phyloP scores from a whole-genome alignment of 2,797 vertebrate species.

The Chelmon rostratus region DNA sequence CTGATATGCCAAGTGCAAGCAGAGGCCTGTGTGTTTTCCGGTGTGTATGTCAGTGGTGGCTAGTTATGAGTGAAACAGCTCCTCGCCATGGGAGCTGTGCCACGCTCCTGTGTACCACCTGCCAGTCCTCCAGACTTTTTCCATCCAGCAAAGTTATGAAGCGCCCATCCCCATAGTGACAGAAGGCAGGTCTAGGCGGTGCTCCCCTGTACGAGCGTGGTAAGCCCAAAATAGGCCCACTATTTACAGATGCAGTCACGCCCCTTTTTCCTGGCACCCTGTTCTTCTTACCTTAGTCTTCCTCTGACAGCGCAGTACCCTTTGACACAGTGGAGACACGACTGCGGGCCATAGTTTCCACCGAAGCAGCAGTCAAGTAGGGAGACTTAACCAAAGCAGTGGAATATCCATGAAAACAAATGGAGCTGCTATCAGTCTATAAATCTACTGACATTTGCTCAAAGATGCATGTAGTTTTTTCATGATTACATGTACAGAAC shows the following conservation, averaged over 20 bases:
- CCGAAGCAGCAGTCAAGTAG: slow-evolving; percentile 5
- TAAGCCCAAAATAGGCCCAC: slow-evolving; percentile 82
- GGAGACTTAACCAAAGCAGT: not conserved
- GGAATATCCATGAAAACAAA: slow-evolving; percentile 36
- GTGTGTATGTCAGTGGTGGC: slow-evolving; percentile 67
- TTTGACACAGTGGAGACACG: slow-evolving; percentile 72
- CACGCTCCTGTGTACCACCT: slow-evolving; percentile 86
- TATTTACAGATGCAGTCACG: slow-evolving; percentile 82
- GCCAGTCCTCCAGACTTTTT: slow-evolving; percentile 86
- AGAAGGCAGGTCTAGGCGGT: slow-evolving; percentile 84
- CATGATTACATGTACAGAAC: not conserved
- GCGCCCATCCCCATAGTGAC: slow-evolving; percentile 83
- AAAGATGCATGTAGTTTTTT: slow-evolving; percentile 8
- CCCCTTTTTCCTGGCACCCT: slow-evolving; percentile 83
- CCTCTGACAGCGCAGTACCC: slow-evolving; percentile 55
- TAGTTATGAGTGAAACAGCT: slow-evolving; percentile 70
- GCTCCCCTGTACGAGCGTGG: slow-evolving; percentile 67
- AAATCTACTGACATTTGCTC: slow-evolving; percentile 14
- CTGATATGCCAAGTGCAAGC: slow-evolving; percentile 62
- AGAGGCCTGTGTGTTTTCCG: slow-evolving; percentile 74
- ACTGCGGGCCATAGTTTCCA: slow-evolving; percentile 62
- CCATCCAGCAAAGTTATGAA: slow-evolving; percentile 82
- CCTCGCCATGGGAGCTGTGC: slow-evolving; percentile 77
- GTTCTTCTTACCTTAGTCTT: slow-evolving; percentile 69
- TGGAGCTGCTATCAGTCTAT: not conserved